Percentiles rank a stretch among this genome's conserved stretches.
These are phyloP conservation scores for Elysia crispata DNA, from an alignment of 2,888 invertebrate genomes.

Conservation along the genomic window DNA sequence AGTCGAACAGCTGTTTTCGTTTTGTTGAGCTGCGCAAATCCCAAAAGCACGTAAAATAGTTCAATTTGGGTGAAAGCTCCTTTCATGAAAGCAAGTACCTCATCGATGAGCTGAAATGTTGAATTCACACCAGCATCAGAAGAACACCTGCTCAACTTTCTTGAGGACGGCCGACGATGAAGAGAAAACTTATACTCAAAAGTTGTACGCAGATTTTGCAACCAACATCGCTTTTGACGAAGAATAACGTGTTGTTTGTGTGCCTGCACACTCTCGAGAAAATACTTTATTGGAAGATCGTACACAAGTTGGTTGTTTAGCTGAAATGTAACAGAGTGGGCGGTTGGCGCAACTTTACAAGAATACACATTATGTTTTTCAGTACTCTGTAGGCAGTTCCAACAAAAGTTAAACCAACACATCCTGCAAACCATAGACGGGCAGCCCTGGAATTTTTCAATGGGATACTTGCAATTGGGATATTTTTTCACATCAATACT, in stretches of 20 bases:
- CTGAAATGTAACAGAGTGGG: background rate
- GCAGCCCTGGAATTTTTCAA: constrained; percentile 61
- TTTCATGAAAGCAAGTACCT: constrained; percentile 21
- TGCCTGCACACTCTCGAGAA: background rate
- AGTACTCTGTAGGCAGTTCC: constrained; percentile 46
- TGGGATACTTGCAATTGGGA: constrained; percentile 56
- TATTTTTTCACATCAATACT: constrained; percentile 54
- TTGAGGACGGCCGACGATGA: too few relatives aligned
- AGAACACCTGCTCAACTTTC: too few relatives aligned
- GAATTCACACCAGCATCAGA: too few relatives aligned
- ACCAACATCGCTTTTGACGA: background rate
- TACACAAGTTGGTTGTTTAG: constrained; percentile 18
- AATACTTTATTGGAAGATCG: constrained; percentile 19
- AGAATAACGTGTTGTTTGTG: background rate
- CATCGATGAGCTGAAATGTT: background rate
- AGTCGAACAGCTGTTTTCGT: background rate
- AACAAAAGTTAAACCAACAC: constrained; percentile 57
- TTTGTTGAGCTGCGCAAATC: constrained; percentile 25
- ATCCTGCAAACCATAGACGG: constrained; percentile 54
- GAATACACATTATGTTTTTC: constrained; percentile 5
- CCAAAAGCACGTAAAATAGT: constrained; percentile 14
- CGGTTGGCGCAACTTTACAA: background rate
- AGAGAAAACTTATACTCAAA: too few relatives aligned
- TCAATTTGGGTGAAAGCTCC: constrained; percentile 21
- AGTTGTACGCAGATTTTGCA: background rate